phyloP scores from a whole-genome alignment of 1,140 invertebrate genomes.

The Hormaphis cornu region DNA sequence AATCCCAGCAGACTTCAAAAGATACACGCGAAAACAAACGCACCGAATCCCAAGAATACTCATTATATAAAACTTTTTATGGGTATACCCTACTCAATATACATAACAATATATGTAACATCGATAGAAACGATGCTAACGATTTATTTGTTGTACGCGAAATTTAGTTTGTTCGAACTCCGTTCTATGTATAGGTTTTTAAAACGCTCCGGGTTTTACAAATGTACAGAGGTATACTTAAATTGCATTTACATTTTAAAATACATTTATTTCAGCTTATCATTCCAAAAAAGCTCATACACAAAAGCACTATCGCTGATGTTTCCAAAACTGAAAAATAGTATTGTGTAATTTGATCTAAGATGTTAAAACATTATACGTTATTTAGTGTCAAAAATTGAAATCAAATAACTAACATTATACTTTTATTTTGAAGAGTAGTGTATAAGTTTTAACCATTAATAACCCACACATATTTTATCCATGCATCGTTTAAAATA shows the following conservation, averaged over 20 bases:
- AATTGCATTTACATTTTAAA: not conserved
- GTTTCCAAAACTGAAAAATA: no score
- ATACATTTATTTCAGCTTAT: not conserved
- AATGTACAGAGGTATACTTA: not conserved
- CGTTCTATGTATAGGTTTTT: no score
- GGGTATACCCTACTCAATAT: not conserved
- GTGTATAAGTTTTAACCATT: no score
- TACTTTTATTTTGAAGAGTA: no score
- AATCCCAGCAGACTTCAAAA: not conserved
- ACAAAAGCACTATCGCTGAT: no score
- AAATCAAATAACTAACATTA: no score
- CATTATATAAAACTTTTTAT: slow-evolving; percentile 13
- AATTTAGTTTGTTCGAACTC: not conserved
- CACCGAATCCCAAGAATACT: not conserved
- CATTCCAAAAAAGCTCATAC: not conserved
- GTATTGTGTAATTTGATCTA: no score
- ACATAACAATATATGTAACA: not conserved
- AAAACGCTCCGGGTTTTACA: not conserved
- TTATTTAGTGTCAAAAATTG: no score
- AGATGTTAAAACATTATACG: no score
- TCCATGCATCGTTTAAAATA: no score
- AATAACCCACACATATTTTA: no score
- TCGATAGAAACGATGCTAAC: not conserved
- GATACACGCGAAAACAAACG: not conserved
- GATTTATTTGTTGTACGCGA: not conserved